Evolutionary conservation across 1,140 invertebrate genomes (phyloP).

Genomic region (Palaemon carinicauda): DNA sequence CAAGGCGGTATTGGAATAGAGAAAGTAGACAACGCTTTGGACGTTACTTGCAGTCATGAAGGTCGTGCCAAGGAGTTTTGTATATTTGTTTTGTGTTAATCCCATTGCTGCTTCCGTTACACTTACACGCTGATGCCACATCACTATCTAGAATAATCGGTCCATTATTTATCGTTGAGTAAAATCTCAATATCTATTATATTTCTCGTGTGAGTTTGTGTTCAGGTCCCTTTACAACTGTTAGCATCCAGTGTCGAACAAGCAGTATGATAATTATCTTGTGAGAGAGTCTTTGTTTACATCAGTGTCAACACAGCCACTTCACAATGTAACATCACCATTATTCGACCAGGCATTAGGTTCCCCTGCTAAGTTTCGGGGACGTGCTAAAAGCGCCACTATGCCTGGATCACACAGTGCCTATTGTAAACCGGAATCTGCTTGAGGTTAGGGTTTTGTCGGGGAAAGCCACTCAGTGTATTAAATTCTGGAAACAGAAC

Average conservation of each 20-base stretch:
- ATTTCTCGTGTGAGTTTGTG: no score
- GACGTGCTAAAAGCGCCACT: neutral
- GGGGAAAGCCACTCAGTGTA: constrained; percentile 32
- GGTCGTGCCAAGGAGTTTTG: no score
- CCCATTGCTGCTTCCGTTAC: no score
- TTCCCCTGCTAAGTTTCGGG: neutral
- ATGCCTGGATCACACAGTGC: neutral
- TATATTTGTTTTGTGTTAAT: no score
- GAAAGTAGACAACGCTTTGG: no score
- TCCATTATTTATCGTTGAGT: no score
- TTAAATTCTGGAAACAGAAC: constrained; percentile 13
- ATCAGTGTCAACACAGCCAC: constrained; percentile 24
- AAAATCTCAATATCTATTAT: no score
- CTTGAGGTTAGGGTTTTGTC: neutral
- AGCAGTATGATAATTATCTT: constrained; percentile 33
- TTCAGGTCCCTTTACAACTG: neutral
- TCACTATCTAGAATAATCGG: no score
- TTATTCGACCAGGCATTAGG: neutral
- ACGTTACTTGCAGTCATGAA: no score
- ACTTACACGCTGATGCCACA: no score
- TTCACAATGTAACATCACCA: constrained; percentile 46
- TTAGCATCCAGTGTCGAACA: constrained; percentile 14
- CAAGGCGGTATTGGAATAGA: no score
- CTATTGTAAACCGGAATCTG: neutral
- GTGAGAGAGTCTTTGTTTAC: constrained; percentile 34